Evolutionary conservation across 2,888 invertebrate genomes (phyloP), one percentile per base, ranked within the genome.

Genomic region (Lissonota sp.): DNA sequence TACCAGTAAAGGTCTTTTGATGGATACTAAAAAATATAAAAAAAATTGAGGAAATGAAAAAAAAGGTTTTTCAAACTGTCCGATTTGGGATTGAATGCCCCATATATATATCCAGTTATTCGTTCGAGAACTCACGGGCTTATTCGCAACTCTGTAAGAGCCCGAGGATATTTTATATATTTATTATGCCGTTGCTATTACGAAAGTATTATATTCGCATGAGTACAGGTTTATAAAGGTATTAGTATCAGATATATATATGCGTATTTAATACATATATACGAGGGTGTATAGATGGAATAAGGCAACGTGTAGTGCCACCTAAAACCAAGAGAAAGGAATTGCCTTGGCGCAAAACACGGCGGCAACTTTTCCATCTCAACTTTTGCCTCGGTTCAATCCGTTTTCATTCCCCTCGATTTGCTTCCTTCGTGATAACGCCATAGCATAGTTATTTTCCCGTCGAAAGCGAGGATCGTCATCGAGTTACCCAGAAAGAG

Each of bases 261-360:
- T 16, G 39, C 12, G 16, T 5, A 64, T 55, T 26, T 64, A 46
- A 49, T 53, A 44, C 42, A 46, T 39, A 46, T 12, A 46, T 40
- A 16, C 14, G 55, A 53, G n/a, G 40, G 42, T 37, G 51, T 60
- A 44, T 62, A 49, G 62, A 49, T 14, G 40, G 16, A 12, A 26
- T 12, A 46, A 69, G 12, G 53, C 73, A 57, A 40, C 49, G 42
- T 69, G 26, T 26, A 51, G 44, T 62, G 53, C 12, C 70, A 66
- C 66, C 75, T 80, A 66, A 79, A 80, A 75, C 71, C 71, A 42
- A 75, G 79, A 80, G 79, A 80, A 80, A 80, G 79, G 79, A 71
- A 71, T 80, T 44, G 79, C 79, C 79, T 80, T 80, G 74, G 79
- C 71, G 60, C 44, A 66, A 75, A 66, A 63, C 62, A 55, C 64